Evolutionary conservation across 2,113 vertebrate genomes (phyloP), one percentile per base, ranked within the genome.

Genomic region (Tyto alba): DNA sequence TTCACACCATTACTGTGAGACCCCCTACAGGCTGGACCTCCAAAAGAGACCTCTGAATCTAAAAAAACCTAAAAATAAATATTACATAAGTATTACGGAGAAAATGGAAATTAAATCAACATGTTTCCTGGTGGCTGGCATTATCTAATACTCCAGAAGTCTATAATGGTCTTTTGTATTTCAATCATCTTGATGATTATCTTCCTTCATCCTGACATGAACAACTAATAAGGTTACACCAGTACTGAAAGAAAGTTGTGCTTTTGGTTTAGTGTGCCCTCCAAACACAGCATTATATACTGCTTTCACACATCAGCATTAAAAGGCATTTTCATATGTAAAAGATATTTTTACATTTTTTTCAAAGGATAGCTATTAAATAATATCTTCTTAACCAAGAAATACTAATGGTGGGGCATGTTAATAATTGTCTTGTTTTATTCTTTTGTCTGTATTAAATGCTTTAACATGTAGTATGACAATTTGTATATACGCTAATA

Each of bases 101-200:
- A 23, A 97, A 97, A 90, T 59, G 50, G 72, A 96, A 97, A 97
- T 96, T 80, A 97, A 97, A 91, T 34, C 52, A 91, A 50, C 32
- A 40, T 60, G 23, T 21, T 69, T 52, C 55, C 56, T 93, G 69
- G 67, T 56, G 57, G 34, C 12, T 90, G 72, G 66, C 38, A 92
- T 85, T 89, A 57, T 34, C 27, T 69, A 68, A 75, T 83, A 80
- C 22, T 30, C 29, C 18, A 56, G n/a, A 90, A 80, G 43, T 89
- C 29, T 60, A 38, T 66, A 79, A 92, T 32, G 30, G 69, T 62
- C 17, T 41, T 66, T 21, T 32, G 38, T 41, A 68, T 34, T 93
- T 96, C 77, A 82, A 32, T 91, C 32, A 80, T 73, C 41, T 79
- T 83, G 50, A 85, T 90, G 26, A 85, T 90, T 4, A 4, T 94